Evolutionary conservation across 2,888 invertebrate genomes (phyloP).

Genomic region (Monopis laevigella): DNA sequence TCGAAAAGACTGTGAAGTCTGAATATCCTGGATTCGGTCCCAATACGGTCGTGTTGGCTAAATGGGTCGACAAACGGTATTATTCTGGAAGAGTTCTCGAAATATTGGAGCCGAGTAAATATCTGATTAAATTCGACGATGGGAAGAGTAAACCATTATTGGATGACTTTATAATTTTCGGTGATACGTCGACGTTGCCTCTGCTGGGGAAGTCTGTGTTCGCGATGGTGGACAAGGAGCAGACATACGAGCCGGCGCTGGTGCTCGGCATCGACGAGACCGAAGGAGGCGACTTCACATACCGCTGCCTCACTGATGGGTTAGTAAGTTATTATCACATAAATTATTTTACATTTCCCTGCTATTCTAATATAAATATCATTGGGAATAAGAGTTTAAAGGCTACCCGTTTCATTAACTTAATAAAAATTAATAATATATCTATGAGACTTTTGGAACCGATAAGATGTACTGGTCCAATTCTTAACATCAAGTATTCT

Average conservation of each 20-base stretch:
- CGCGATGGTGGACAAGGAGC: slow-evolving; percentile 61
- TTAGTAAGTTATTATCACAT: slow-evolving; percentile 27
- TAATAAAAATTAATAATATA: too few relatives aligned
- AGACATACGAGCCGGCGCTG: slow-evolving; percentile 62
- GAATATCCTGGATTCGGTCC: slow-evolving; percentile 49
- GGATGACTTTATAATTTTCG: slow-evolving; percentile 70
- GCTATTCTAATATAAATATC: too few relatives aligned
- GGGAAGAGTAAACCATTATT: slow-evolving; percentile 66
- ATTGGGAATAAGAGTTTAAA: too few relatives aligned
- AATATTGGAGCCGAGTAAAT: slow-evolving; percentile 67
- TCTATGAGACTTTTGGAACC: too few relatives aligned
- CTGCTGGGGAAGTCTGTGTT: slow-evolving; percentile 64
- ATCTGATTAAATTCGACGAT: slow-evolving; percentile 71
- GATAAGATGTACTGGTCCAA: too few relatives aligned
- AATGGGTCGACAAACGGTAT: slow-evolving; percentile 74
- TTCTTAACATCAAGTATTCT: too few relatives aligned
- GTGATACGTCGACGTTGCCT: slow-evolving; percentile 56
- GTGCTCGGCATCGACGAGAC: slow-evolving; percentile 56
- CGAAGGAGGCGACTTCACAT: slow-evolving; percentile 49
- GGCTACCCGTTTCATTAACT: too few relatives aligned
- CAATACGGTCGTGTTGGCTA: slow-evolving; percentile 68
- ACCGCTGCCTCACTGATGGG: slow-evolving; percentile 59
- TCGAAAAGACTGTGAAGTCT: slow-evolving; percentile 41
- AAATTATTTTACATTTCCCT: too few relatives aligned
- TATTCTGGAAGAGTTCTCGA: slow-evolving; percentile 71